Conservation (phyloP, 2,797 vertebrate species). For the Telmatherina bonti region DNA sequence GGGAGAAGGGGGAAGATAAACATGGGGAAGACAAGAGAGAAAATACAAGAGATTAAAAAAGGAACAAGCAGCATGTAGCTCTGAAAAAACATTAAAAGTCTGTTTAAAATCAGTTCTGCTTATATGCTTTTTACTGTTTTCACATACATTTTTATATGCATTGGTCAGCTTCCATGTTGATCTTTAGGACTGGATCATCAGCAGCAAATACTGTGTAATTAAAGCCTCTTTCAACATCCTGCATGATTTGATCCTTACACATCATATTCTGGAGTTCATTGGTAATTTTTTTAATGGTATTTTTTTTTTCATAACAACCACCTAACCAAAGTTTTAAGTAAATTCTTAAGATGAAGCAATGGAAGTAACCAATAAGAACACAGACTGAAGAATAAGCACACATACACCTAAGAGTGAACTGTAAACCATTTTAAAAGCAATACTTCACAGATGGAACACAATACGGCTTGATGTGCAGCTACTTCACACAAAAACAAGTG, state of each 20-base stretch:
- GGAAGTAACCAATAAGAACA: background rate
- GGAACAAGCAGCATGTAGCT: slow-evolving; percentile 18
- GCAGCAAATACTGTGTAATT: too few relatives aligned
- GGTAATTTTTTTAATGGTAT: too few relatives aligned
- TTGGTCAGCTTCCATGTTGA: background rate
- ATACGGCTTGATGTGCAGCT: slow-evolving; percentile 8
- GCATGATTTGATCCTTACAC: background rate
- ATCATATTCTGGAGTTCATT: background rate
- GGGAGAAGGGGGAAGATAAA: slow-evolving; percentile 46
- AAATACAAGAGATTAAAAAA: slow-evolving; percentile 51
- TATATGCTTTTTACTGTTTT: background rate
- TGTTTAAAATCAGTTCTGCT: background rate
- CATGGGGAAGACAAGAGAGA: slow-evolving; percentile 56
- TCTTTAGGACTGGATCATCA: slow-evolving; percentile 13
- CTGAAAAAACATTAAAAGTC: slow-evolving; percentile 2
- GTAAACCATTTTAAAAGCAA: background rate
- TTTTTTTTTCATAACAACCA: background rate
- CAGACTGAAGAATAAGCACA: background rate
- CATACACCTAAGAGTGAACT: slow-evolving; percentile 14
- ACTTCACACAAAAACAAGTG: slow-evolving; percentile 7
- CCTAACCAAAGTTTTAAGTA: background rate
- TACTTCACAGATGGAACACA: background rate
- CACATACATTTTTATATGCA: background rate
- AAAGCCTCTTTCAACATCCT: background rate
- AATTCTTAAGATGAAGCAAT: background rate